A percentile compares a stretch with the other conserved stretches of the same genome.
Conservation (phyloP, 2,797 vertebrate species). For the Anas bernieri region DNA sequence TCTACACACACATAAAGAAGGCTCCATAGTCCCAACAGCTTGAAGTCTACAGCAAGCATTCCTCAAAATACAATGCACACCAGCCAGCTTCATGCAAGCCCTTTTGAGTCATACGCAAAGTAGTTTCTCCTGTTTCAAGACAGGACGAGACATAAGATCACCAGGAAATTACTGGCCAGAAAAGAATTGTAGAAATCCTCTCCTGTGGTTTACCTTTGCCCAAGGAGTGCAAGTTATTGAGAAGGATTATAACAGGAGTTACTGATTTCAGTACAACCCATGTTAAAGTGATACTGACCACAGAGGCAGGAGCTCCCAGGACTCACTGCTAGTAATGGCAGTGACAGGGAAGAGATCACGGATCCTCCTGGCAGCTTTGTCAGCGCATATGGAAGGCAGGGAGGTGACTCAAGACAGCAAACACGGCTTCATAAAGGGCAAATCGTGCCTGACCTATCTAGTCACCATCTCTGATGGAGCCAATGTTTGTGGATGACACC, state of each 20-base stretch:
- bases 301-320: accelerated
- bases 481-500: too few species aligned
- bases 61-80: accelerated
- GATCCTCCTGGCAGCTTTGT: neutral
- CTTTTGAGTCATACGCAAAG: neutral
- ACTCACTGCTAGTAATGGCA: neutral
- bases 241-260: neutral
- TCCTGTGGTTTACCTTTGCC: neutral
- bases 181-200: neutral
- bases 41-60: neutral
- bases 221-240: neutral
- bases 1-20: neutral
- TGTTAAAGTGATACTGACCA: neutral
- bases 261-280: neutral
- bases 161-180: neutral
- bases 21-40: neutral
- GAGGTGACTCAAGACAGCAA: neutral
- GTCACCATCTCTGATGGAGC: neutral
- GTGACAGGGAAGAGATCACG: neutral
- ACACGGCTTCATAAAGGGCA: neutral
- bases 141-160: neutral
- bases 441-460: neutral
- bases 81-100: neutral
- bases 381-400: neutral
- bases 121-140: neutral